phyloP scores from a whole-genome alignment of 2,113 vertebrate genomes.

The Otocyon megalotis region DNA sequence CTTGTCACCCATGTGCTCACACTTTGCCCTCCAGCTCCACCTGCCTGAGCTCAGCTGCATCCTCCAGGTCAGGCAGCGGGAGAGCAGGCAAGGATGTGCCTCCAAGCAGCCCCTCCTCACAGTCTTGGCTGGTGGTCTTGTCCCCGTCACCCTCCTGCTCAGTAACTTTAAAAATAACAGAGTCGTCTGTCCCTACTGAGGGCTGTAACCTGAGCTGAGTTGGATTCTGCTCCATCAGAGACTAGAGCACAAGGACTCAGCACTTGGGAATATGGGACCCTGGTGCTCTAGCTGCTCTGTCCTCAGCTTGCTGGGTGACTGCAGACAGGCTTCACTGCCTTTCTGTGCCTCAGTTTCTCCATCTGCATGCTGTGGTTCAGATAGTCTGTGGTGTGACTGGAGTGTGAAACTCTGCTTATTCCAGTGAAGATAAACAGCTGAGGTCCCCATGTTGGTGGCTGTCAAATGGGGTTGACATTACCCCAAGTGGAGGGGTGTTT shows the following conservation, averaged over 20 bases:
- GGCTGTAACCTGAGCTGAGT: neutral
- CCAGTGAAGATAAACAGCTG: neutral
- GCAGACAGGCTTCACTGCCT: neutral
- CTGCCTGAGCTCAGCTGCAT: neutral
- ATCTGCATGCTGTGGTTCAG: neutral
- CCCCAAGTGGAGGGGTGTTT: neutral
- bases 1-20: neutral
- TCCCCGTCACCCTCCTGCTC: neutral
- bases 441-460: neutral
- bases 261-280: neutral
- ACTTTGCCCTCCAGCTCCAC: slow-evolving; percentile 35
- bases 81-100: neutral
- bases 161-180: neutral
- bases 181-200: neutral
- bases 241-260: neutral
- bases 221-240: neutral
- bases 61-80: neutral
- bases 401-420: neutral
- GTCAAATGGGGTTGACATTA: neutral
- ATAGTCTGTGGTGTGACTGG: neutral
- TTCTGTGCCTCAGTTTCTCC: neutral
- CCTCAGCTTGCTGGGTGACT: neutral
- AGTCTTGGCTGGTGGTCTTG: neutral
- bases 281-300: neutral
- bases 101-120: neutral